Conservation (phyloP, 2,888 invertebrate species). For the Acronicta psi region DNA sequence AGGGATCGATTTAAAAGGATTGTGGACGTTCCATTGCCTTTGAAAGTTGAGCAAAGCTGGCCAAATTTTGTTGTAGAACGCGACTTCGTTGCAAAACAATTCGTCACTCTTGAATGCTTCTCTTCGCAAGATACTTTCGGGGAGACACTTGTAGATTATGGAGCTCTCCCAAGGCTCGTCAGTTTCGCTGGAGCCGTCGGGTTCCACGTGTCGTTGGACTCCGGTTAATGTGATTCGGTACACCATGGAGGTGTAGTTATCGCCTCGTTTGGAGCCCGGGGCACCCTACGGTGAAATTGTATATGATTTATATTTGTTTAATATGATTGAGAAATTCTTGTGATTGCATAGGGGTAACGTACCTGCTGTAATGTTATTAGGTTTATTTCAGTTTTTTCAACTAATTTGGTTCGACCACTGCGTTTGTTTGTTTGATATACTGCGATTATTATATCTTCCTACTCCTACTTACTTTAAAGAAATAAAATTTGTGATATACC, state of each 20-base stretch:
- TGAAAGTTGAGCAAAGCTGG: conserved; percentile 91
- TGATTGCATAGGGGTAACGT: no score
- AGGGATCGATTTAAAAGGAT: conserved; percentile 88
- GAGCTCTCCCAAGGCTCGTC: conserved; percentile 90
- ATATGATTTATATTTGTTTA: no score
- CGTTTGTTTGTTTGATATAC: no score
- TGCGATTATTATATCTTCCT: no score
- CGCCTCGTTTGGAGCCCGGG: conserved; percentile 92
- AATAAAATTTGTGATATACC: no score
- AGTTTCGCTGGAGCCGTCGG: conserved; percentile 67
- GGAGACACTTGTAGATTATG: conserved; percentile 92
- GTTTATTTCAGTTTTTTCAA: no score
- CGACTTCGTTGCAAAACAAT: conserved; percentile 92
- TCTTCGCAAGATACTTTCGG: conserved; percentile 90
- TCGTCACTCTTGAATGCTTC: conserved; percentile 92
- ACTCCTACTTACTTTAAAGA: no score
- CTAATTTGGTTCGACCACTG: no score
- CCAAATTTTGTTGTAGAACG: conserved; percentile 92
- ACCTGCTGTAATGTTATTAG: no score
- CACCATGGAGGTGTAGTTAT: conserved; percentile 93
- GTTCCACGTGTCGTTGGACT: conserved; percentile 65
- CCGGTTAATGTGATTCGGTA: conserved; percentile 91
- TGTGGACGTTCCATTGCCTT: conserved; percentile 73
- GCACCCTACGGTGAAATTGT: conserved; percentile 82
- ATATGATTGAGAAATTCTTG: no score